Base-by-base conservation (phyloP, 2,888 invertebrate species). In the Drosophila antonietae region DNA sequence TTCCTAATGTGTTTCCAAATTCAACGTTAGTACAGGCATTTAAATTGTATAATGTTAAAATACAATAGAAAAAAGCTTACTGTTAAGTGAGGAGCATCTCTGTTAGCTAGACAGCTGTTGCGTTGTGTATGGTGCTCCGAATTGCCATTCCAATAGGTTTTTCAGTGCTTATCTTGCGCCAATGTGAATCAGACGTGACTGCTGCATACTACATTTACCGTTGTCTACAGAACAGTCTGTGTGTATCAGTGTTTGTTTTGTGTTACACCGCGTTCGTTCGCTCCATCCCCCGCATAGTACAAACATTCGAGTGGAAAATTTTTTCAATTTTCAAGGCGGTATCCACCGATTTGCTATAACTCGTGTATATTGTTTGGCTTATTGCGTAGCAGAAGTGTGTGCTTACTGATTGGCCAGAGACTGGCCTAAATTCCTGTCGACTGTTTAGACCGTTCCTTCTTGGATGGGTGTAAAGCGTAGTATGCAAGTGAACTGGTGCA, bases 391-490 rank as follows among this genome's bases (percentile, higher is more conserved):
- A 68, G 37, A 37, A 59, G 41, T 33, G 20, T 14, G 33, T 39
- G 60, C 53, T 63, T 51, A 23, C 60, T 67, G 65, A 3, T 68
- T 75, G 75, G 85, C 79, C 68, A 66, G 51, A 28, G 65, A 46
- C 74, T 74, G 78, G 81, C 62, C 81, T 46, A 65, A 60, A 67
- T 84, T 74, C 52, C 52, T 72, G 12, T 72, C 52, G 58, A 68
- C 53, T 55, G 41, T 70, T 65, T 46, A 39, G 18, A 65, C 31
- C 23, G 39, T 37, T 76, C 43, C 18, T 58, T 59, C 52, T 89
- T 91, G 91, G 89, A 92, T 92, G 93, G 92, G 92, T 88, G 89
- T 92, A 80, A 90, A 82, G 81, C 90, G 78, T 80, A 92, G 93
- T 86, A 84, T 84, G 84, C 84, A 71, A 84, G 75, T 53, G n/a